Base-by-base conservation (phyloP, 1,140 invertebrate species). In the Saccostrea cuccullata region DNA sequence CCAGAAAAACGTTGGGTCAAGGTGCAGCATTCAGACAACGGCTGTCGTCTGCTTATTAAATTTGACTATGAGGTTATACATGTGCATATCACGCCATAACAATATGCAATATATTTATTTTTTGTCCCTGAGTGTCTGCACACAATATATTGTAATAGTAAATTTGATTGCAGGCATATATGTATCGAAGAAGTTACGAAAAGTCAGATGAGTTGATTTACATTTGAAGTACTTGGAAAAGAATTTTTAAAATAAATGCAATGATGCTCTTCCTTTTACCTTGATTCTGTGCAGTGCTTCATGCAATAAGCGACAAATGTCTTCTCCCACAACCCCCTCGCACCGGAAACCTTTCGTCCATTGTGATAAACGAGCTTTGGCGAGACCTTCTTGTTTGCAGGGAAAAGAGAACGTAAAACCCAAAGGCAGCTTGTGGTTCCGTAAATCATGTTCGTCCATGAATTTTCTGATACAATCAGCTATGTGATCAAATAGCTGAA, bases 331-430 rank as follows among this genome's bases (percentile, higher is more conserved):
- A 0, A 98, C 98, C 12, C 97, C 98, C 5, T 96, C 96, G 93
- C 98, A 98, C 77, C 97, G 97, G 95, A 99, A 99, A 0, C 98
- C 98, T 95, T 99, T 97, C 12, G 99, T 99, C 99, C 99, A 99
- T 67, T 97, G 96, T 87, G 98, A 97, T 9, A 99, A 96, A 20
- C 97, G 94, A 2, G 98, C 99, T 93, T 97, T 97, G 1, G 98
- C 99, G 15, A 99, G 96, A 0, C 98, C 99, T 86, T 97, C 95
- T 95, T 99, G 99, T 77, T 96, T 96, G 87, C 99, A 97, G 0
- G 99, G 99, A 95, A 99, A 99, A 92, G 98, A 99, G 95, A 99
- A 99, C 0, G 99, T 99, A 94, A 99, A 99, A 4, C 99, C 99
- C 36, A 99, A 96, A 0, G 98, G 98, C 26, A 99, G 95, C 83